Percentiles rank a stretch among this genome's conserved stretches.
These are phyloP conservation scores for Trilocha varians DNA, from an alignment of 2,888 invertebrate species.

Conservation along the genomic window DNA sequence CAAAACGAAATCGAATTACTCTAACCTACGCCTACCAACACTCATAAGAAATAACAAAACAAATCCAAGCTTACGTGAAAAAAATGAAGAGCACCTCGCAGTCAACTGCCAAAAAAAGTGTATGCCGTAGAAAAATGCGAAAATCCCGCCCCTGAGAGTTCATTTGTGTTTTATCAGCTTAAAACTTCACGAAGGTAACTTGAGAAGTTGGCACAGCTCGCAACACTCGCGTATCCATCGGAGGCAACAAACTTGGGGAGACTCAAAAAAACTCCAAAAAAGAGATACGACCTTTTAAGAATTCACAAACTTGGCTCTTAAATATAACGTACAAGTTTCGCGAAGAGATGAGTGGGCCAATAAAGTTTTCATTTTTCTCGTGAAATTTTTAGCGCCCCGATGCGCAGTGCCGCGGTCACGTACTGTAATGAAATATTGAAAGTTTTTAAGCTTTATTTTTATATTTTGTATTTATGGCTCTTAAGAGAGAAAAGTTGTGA, in stretches of 20 bases:
- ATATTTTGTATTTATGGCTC: background rate
- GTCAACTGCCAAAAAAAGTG: background rate
- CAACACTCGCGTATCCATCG: constrained; percentile 28
- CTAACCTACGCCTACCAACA: too few species aligned
- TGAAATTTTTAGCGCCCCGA: constrained; percentile 26
- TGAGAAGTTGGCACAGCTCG: constrained; percentile 15
- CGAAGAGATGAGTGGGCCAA: constrained; percentile 28
- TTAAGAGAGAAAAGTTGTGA: background rate
- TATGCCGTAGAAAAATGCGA: constrained; percentile 2
- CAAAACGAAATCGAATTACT: background rate
- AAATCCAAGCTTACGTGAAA: too few species aligned
- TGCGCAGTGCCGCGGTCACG: background rate
- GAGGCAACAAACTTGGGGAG: constrained; percentile 17
- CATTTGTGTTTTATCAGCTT: constrained; percentile 14
- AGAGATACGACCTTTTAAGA: constrained; percentile 22
- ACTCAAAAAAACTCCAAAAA: constrained; percentile 9
- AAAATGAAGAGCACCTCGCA: background rate
- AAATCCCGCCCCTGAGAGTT: constrained; percentile 1
- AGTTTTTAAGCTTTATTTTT: constrained; percentile 17
- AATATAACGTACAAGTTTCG: constrained; percentile 24
- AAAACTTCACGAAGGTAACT: constrained; percentile 20
- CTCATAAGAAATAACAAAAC: too few species aligned
- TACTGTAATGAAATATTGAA: constrained; percentile 17
- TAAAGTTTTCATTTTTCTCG: constrained; percentile 41
- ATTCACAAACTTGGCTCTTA: constrained; percentile 39